These are phyloP conservation scores for Laothoe populi DNA, from an alignment of 2,888 invertebrate species.

Conservation along the genomic window DNA sequence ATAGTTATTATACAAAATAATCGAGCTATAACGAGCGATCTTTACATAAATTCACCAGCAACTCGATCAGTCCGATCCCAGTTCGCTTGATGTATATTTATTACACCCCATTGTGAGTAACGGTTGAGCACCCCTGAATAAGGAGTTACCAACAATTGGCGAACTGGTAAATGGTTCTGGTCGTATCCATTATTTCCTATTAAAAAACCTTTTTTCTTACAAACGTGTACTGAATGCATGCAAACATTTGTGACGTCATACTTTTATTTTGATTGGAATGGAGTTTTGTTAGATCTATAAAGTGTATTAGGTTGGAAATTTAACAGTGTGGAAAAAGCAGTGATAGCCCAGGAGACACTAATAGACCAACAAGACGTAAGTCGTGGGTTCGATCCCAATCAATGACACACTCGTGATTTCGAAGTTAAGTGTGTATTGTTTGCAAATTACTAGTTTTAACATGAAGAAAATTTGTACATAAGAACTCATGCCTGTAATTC, in stretches of 20 bases:
- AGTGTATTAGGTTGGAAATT: not conserved
- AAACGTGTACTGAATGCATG: conserved; percentile 34
- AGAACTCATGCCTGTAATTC: too few species aligned
- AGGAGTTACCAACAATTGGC: conserved; percentile 29
- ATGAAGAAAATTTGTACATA: too few species aligned
- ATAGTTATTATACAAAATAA: not conserved
- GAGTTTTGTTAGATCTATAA: not conserved
- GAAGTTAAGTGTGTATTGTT: too few species aligned
- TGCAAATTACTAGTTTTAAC: too few species aligned
- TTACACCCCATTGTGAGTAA: conserved; percentile 45
- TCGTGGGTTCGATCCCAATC: too few species aligned
- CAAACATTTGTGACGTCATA: conserved; percentile 5
- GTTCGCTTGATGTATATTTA: conserved; percentile 47
- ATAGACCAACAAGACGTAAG: too few species aligned
- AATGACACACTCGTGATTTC: too few species aligned
- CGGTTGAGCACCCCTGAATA: conserved; percentile 45
- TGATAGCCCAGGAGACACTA: too few species aligned
- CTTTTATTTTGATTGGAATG: conserved; percentile 5
- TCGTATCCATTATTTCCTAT: conserved; percentile 26
- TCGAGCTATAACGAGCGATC: conserved; percentile 25
- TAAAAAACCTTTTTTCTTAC: conserved; percentile 27
- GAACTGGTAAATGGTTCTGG: conserved; percentile 24
- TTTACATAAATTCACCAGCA: conserved; percentile 21
- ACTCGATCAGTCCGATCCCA: conserved; percentile 25
- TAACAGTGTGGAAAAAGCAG: too few species aligned